Conservation (phyloP, 2,888 invertebrate species). For the Cremastobaeus sp. region DNA sequence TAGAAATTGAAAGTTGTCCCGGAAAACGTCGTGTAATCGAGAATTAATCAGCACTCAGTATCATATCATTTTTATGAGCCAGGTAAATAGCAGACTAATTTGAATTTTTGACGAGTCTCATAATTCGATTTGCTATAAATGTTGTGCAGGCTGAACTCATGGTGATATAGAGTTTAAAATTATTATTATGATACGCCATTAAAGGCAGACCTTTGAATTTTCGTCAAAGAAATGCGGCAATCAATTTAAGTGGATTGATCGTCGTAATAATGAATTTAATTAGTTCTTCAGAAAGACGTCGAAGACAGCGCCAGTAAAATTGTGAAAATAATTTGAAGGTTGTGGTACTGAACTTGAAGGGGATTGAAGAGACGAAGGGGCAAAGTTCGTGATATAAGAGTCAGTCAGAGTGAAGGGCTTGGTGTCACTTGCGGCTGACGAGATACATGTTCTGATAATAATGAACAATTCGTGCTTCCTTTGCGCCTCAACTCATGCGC, state of each 20-base stretch:
- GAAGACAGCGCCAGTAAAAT: constrained; percentile 16
- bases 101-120: constrained; percentile 41
- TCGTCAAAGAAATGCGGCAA: constrained; percentile 30
- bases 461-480: constrained; percentile 67
- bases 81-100: constrained; percentile 38
- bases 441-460: constrained; percentile 68
- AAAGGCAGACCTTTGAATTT: constrained; percentile 12
- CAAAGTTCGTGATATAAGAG: constrained; percentile 56
- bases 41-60: constrained; percentile 43
- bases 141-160: constrained; percentile 16
- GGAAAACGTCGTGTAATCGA: too few species aligned
- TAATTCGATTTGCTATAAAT: constrained; percentile 37
- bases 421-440: constrained; percentile 68
- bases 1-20: constrained; percentile 3
- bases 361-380: constrained; percentile 35
- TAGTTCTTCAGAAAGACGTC: constrained; percentile 11
- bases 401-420: constrained; percentile 59
- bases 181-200: constrained; percentile 31
- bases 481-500: constrained; percentile 36
- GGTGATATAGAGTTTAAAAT: constrained; percentile 14
- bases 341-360: constrained; percentile 4
- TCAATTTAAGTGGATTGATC: constrained; percentile 24
- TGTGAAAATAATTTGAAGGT: constrained; percentile 30
- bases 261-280: constrained; percentile 26
- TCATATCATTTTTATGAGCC: constrained; percentile 36